Conservation (phyloP, 2,888 invertebrate species). For the Ferdinandea cuprea region DNA sequence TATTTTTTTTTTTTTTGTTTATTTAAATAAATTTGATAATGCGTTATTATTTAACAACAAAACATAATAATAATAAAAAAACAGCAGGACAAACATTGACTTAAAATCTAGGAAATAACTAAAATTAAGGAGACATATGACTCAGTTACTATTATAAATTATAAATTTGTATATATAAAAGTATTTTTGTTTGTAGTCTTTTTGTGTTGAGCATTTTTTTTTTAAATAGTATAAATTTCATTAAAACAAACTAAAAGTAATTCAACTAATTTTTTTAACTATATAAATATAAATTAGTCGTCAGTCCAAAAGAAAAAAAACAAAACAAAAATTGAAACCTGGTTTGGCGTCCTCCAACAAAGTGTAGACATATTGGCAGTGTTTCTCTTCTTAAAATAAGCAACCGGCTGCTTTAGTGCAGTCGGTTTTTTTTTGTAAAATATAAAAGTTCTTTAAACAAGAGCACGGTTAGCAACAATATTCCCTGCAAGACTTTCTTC, state of each 20-base stretch:
- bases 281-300: conserved; percentile 14
- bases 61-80: conserved; percentile 10
- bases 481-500: conserved; percentile 12
- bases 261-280: conserved; percentile 34
- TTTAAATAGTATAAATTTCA: conserved; percentile 35
- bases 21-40: background rate
- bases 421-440: background rate
- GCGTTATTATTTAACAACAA: conserved; percentile 6
- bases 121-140: background rate
- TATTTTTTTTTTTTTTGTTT: too few relatives aligned
- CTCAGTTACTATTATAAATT: conserved; percentile 15
- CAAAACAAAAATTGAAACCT: background rate
- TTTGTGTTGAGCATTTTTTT: conserved; percentile 27
- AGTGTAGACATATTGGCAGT: background rate
- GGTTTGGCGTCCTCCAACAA: background rate
- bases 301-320: conserved; percentile 56
- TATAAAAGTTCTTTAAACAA: background rate
- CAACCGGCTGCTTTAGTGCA: background rate
- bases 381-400: background rate
- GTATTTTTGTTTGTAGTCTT: conserved; percentile 22
- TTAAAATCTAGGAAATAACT: conserved; percentile 21
- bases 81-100: conserved; percentile 26
- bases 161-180: background rate
- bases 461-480: background rate
- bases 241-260: conserved; percentile 12